Evolutionary conservation across 2,888 invertebrate genomes (phyloP).

Genomic region (Ptilodon capucinus): DNA sequence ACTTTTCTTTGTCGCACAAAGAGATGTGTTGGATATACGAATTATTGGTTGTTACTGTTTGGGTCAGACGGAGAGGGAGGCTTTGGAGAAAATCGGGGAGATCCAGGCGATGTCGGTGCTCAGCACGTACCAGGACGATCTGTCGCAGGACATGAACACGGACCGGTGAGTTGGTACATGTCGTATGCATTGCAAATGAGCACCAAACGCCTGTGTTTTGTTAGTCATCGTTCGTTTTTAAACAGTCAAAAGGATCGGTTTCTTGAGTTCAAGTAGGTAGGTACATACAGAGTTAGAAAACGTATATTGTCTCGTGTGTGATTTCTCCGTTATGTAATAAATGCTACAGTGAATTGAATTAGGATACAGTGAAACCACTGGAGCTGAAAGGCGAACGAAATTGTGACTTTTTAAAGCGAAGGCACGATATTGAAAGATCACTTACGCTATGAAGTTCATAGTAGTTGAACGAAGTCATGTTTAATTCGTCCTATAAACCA

Average conservation of each 20-base stretch:
- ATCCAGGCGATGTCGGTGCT: slow-evolving; percentile 83
- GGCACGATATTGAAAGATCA: too few species aligned
- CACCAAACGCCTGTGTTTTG: slow-evolving; percentile 10
- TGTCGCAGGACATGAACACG: slow-evolving; percentile 84
- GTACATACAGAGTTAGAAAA: slow-evolving; percentile 1
- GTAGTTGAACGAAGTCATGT: too few species aligned
- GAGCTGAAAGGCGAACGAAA: too few species aligned
- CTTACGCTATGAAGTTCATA: too few species aligned
- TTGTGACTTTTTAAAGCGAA: too few species aligned
- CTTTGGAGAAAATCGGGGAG: slow-evolving; percentile 66
- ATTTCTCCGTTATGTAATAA: too few species aligned
- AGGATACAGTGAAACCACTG: too few species aligned
- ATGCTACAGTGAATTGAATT: too few species aligned
- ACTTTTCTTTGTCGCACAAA: not conserved
- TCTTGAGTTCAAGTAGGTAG: slow-evolving; percentile 11
- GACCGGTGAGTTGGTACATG: slow-evolving; percentile 72
- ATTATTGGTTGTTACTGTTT: slow-evolving; percentile 35
- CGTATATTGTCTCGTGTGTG: too few species aligned
- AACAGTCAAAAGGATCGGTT: not conserved
- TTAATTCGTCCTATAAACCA: too few species aligned
- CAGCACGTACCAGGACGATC: slow-evolving; percentile 82
- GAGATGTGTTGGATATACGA: slow-evolving; percentile 1
- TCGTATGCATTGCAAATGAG: slow-evolving; percentile 15
- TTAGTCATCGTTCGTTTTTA: slow-evolving; percentile 22
- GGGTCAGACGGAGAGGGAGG: slow-evolving; percentile 71